Base-by-base conservation (phyloP, 2,113 vertebrate species). In the Datnioides undecimradiatus region DNA sequence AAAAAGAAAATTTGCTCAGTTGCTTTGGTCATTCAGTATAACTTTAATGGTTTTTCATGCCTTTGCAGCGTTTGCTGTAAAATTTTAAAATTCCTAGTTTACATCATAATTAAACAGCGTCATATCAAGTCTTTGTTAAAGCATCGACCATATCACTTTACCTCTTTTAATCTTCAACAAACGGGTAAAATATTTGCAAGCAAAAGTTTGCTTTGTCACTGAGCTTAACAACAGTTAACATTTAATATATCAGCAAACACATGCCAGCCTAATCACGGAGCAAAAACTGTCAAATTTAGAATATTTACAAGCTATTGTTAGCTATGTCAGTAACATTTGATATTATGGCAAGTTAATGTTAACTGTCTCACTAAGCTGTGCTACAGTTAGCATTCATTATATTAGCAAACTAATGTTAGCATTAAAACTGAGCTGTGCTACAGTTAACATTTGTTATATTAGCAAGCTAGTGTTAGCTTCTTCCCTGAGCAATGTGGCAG, bases 1-100 rank as follows among this genome's bases (percentile, higher is more conserved):
- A n/a, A n/a, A n/a, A n/a, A n/a, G n/a, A n/a, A n/a, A n/a, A n/a
- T 34, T 16, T 0, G 6, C 23, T 38, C 6, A 21, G 0, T 34
- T 43, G 33, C 25, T 76, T 46, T 29, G 21, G 60, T 36, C 11
- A 23, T 27, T 62, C 1, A 63, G 17, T 60, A n/a, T 40, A 10
- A 23, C 33, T 23, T 62, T 41, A 62, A 10, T 31, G 0, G 25
- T 36, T 45, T 54, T 1, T 5, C 6, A n/a, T 13, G 10, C 54
- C n/a, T 40, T 54, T 54, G n/a, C 16, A 2, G 12, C 25, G 43
- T 51, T 63, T 45, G 8, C 25, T 72, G 72, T 8, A 17, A 51
- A 57, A 17, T 43, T 16, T 12, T 36, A 25, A 27, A 52, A 57
- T 40, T 49, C 2, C 0, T 3, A 48, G 51, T 65, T 57, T 38